A percentile compares a stretch with the other conserved stretches of the same genome.
Conservation (phyloP, 2,888 invertebrate genomes). For the Rapana venosa region DNA sequence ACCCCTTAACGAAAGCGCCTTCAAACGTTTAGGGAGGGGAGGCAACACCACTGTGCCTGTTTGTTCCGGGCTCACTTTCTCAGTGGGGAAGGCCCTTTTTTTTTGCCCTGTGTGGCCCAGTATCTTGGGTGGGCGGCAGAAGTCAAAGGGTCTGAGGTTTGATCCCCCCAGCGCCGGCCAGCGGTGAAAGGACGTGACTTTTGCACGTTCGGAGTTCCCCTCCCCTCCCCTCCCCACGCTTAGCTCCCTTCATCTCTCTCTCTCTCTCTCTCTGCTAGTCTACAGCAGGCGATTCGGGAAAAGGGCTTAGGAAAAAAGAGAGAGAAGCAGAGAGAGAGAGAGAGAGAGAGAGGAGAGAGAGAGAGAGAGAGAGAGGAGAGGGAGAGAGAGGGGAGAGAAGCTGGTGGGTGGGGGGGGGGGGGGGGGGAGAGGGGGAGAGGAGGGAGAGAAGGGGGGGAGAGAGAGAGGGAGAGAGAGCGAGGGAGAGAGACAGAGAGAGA, state of each 20-base stretch:
- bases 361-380: neutral
- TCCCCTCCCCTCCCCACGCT: too few species aligned
- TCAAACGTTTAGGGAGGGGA: neutral
- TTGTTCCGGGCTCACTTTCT: conserved; percentile 7
- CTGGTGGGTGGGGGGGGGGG: neutral
- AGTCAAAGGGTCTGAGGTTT: conserved; percentile 8
- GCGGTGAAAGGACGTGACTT: conserved; percentile 2
- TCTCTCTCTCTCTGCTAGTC: neutral
- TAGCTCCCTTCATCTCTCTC: too few species aligned
- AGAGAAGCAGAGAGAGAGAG: neutral
- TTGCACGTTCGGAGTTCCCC: neutral
- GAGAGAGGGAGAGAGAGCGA: neutral
- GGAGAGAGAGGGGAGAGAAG: neutral
- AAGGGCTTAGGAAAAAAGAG: neutral
- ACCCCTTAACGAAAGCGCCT: neutral
- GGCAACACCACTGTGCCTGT: neutral
- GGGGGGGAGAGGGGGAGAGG: neutral
- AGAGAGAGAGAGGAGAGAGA: neutral
- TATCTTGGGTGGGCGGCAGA: neutral
- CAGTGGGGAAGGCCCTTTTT: too few species aligned
- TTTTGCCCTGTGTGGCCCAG: neutral
- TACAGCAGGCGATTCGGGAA: neutral
- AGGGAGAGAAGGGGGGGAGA: neutral
- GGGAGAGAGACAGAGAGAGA: neutral
- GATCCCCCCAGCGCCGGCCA: neutral